phyloP scores from a whole-genome alignment of 1,140 invertebrate species.

The Megalonaias nervosa region DNA sequence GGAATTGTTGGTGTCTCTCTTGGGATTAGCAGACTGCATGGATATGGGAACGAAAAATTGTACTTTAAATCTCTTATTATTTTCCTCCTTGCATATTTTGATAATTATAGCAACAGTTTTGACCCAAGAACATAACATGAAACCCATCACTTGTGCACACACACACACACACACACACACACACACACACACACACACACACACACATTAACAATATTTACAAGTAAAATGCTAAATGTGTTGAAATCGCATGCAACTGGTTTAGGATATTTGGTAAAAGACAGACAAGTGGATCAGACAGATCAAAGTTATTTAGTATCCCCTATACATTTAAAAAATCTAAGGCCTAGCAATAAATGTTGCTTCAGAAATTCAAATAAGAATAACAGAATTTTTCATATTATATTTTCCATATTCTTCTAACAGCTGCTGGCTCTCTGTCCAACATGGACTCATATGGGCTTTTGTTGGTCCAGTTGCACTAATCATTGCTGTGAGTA shows the following conservation, averaged over 20 bases:
- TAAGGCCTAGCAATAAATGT: background rate
- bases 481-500: slow-evolving; percentile 52
- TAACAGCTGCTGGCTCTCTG: slow-evolving; percentile 54
- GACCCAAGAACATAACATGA: background rate
- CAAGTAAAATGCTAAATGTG: slow-evolving; percentile 9
- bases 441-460: slow-evolving; percentile 44
- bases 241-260: slow-evolving; percentile 23
- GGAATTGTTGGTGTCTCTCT: slow-evolving; percentile 8
- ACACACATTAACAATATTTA: slow-evolving; percentile 13
- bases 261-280: slow-evolving; percentile 21
- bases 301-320: background rate
- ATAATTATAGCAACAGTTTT: background rate
- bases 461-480: slow-evolving; percentile 54
- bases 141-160: background rate
- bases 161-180: background rate
- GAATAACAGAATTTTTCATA: background rate
- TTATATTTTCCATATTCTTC: slow-evolving; percentile 3
- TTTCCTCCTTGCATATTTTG: background rate
- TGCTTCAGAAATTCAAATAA: background rate
- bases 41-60: slow-evolving; percentile 15
- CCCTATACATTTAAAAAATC: background rate
- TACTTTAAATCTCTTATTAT: background rate
- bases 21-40: background rate
- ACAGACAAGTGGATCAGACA: background rate
- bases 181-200: background rate